Evolutionary conservation across 2,888 invertebrate species (phyloP), one percentile per base, ranked within the genome.

Genomic region (Charanyca ferruginea): DNA sequence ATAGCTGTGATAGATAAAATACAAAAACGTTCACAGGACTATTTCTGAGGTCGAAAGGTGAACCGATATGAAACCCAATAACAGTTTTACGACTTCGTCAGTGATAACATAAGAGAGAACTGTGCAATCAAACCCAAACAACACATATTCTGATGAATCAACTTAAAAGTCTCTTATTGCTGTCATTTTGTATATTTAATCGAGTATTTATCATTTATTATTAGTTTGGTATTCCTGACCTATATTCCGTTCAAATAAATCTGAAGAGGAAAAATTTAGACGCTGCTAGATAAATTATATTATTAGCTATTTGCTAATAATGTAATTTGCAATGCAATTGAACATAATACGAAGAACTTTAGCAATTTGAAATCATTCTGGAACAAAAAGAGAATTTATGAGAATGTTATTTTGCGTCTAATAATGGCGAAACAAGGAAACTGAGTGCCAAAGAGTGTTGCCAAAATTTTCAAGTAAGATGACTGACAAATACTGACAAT

Each of bases 1-100:
- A 1, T 18, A 18, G 13, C 22, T 42, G 6, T 11, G 1, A 54
- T 32, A 60, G 41, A 49, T 38, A 58, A 35, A 53, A 63, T 66
- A 13, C 69, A 65, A 66, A 48, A 67, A 66, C 49, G 61, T 66
- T 70, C 61, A 66, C 58, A 71, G 72, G 76, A 75, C 79, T 57
- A 68, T 81, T 80, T 73, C 73, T 59, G 42, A 66, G 80, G 89
- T 89, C 85, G 82, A 77, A 73, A 89, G 89, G 86, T 89, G 88
- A 87, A 80, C 53, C 75, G 87, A 89, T 90, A 87, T 82, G 81
- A 77, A 80, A 85, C 83, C 83, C 81, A 83, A 87, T 86, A 89
- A 89, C 87, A 89, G 81, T 83, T 90, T 89, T 86, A 89, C 62
- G 81, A 86, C 82, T 54, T 23, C 52, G 54, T 23, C 28, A 65